Evolutionary conservation across 2,113 vertebrate species (phyloP).

Genomic region (Anarhynchus alexandrinus): DNA sequence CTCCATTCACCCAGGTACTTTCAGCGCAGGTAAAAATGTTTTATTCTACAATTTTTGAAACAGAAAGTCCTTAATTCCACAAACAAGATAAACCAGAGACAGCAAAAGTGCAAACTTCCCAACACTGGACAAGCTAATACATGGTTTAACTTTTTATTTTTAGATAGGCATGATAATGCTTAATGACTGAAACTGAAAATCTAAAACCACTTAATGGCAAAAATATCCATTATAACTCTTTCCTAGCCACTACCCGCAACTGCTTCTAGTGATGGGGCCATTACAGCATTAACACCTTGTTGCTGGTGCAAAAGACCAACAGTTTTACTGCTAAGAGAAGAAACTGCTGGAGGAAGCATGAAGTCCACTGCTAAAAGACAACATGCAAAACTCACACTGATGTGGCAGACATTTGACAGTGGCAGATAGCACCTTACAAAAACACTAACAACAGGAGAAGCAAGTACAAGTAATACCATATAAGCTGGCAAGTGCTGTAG

Average conservation of each 20-base stretch:
- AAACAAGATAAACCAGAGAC: background rate
- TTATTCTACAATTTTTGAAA: background rate
- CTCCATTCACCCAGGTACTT: background rate
- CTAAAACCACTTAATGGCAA: background rate
- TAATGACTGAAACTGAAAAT: background rate
- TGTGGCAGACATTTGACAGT: background rate
- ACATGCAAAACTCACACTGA: background rate
- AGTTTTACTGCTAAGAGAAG: background rate
- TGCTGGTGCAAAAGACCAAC: background rate
- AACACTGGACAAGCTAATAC: background rate
- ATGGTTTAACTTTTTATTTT: background rate
- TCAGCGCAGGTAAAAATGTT: background rate
- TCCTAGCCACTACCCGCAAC: background rate
- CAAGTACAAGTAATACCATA: background rate
- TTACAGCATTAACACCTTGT: background rate
- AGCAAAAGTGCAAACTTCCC: background rate
- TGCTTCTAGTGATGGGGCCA: background rate
- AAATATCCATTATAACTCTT: background rate
- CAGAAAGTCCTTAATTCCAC: background rate
- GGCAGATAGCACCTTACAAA: background rate
- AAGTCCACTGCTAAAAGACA: background rate
- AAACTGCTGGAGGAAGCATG: background rate
- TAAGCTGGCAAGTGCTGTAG: background rate
- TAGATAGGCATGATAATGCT: background rate
- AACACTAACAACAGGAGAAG: background rate